Evolutionary conservation across 1,140 invertebrate genomes (phyloP).

Genomic region (Aphelenchoides besseyi): DNA sequence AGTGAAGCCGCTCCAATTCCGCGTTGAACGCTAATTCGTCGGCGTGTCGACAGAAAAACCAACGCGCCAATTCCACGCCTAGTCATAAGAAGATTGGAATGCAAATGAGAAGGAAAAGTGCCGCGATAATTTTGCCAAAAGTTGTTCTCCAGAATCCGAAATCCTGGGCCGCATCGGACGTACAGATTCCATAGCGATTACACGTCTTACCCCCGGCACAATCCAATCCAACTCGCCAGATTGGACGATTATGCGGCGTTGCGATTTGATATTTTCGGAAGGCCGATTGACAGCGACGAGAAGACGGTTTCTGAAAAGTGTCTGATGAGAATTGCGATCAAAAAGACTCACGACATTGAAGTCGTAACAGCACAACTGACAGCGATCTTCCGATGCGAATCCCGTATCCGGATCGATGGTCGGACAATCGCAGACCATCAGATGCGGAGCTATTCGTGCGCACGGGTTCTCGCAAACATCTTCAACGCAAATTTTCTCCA

Average conservation of each 20-base stretch:
- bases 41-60: background rate
- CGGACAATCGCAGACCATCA: constrained; percentile 62
- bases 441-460: constrained; percentile 55
- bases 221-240: constrained; percentile 59
- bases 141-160: constrained; percentile 17
- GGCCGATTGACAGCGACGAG: constrained; percentile 61
- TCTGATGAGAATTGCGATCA: constrained; percentile 14
- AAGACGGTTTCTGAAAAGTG: constrained; percentile 56
- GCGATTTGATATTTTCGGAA: constrained; percentile 59
- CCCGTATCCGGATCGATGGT: constrained; percentile 60
- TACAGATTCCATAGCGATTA: constrained; percentile 59
- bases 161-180: constrained; percentile 27
- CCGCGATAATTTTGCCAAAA: constrained; percentile 18
- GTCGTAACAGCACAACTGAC: constrained; percentile 61
- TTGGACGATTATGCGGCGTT: constrained; percentile 53
- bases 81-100: constrained; percentile 18
- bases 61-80: constrained; percentile 21
- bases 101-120: constrained; percentile 29
- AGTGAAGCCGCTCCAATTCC: background rate
- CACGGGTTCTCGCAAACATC: constrained; percentile 62
- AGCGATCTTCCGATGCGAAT: constrained; percentile 60
- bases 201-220: constrained; percentile 63
- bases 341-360: constrained; percentile 55
- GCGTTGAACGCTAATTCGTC: background rate
- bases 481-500: constrained; percentile 62